Base-by-base conservation (phyloP, 2,888 invertebrate genomes). In the Calameuta filiformis region DNA sequence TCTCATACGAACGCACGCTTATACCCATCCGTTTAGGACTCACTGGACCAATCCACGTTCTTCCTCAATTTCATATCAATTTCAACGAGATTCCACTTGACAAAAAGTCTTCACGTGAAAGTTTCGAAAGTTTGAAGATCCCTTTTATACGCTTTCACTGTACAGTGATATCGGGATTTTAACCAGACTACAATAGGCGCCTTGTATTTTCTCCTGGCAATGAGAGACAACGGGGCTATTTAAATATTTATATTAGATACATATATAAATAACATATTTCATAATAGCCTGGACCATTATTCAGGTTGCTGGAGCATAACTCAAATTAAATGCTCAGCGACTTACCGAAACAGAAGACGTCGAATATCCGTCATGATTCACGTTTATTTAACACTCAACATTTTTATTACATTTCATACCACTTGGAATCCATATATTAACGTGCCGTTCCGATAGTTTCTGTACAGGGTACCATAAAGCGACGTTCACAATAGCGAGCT, bases 301-400 rank as follows among this genome's bases (percentile, higher is more conserved):
- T 23, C 0, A 56, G 9, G 56, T 9, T 56, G 23, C 56, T 23
- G 56, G 2, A 56, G 23, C 56, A 56, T 56, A 23, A 6, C 23
- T 56, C 56, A 56, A 23, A 23, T 56, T 23, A 56, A 56, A 56
- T 56, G 2, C 56, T 56, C 9, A 9, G 2, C 23, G 56, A 83
- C 85, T 86, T 79, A 86, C 86, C 86, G 82, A 56, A 86, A 81
- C 31, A 86, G 80, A 56, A 86, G 79, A 77, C 80, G 76, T 75
- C 84, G 77, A 75, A 86, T 81, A 79, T 83, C 83, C 79, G 75
- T 85, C 86, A 86, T 86, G 74, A 74, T 71, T 31, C 33, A 23
- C 15, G 31, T 15, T 71, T 71, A 15, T 15, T 71, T 34, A 34
- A 31, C 31, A 71, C 12, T 69, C 33, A 31, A 71, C 71, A 71